Conservation (phyloP, 1,140 invertebrate genomes). For the Leptinotarsa undecemlineata region DNA sequence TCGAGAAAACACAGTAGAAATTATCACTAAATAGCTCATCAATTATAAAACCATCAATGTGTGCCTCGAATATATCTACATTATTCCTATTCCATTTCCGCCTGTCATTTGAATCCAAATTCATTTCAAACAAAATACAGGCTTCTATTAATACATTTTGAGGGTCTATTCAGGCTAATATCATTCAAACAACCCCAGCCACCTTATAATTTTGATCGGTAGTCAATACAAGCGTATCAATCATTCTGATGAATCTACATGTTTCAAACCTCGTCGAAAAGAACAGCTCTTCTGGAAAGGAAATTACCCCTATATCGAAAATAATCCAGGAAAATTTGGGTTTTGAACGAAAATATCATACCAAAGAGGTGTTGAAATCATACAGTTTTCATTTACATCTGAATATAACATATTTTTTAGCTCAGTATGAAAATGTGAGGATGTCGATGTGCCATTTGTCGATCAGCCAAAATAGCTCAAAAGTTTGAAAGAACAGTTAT, state of each 20-base stretch:
- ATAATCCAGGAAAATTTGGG: not conserved
- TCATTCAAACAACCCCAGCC: not conserved
- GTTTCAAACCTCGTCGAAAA: not conserved
- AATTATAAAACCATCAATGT: too few species aligned
- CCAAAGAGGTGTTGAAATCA: too few species aligned
- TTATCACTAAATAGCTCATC: too few species aligned
- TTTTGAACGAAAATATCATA: not conserved
- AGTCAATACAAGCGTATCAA: conserved; percentile 10
- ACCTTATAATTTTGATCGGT: not conserved
- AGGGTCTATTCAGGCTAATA: not conserved
- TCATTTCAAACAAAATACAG: not conserved
- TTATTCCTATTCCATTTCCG: too few species aligned
- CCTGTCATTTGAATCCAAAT: not conserved
- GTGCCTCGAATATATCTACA: too few species aligned
- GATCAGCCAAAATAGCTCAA: too few species aligned
- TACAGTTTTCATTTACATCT: too few species aligned
- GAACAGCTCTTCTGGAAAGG: conserved; percentile 12
- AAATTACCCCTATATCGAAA: conserved; percentile 16
- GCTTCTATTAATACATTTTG: not conserved
- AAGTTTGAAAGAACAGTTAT: too few species aligned
- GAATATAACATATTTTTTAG: too few species aligned
- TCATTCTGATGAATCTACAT: conserved; percentile 16
- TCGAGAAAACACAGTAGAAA: too few species aligned
- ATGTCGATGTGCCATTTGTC: too few species aligned
- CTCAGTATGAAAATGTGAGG: too few species aligned